phyloP scores from a whole-genome alignment of 2,888 invertebrate genomes.

The Pyrocoelia pectoralis region DNA sequence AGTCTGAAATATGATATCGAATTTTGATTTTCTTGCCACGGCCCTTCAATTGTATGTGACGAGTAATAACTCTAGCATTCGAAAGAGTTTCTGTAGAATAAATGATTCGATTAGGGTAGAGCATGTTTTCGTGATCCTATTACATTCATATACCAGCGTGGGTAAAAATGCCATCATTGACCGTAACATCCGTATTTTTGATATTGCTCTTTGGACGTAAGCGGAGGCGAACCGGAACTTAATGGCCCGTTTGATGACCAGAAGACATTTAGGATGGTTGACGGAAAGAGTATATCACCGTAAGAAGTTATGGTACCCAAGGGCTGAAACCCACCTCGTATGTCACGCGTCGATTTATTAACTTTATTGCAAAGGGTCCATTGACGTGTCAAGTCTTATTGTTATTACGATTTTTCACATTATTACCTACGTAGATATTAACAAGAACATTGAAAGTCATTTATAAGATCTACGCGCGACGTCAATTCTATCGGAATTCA shows the following conservation, averaged over 20 bases:
- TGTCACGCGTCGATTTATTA: slow-evolving; percentile 56
- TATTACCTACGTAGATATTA: slow-evolving; percentile 39
- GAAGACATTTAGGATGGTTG: slow-evolving; percentile 59
- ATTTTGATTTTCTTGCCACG: slow-evolving; percentile 24
- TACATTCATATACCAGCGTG: slow-evolving; percentile 28
- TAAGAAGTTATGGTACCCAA: slow-evolving; percentile 58
- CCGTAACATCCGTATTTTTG: slow-evolving; percentile 32
- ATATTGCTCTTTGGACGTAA: slow-evolving; percentile 36
- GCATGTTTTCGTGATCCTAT: slow-evolving; percentile 29
- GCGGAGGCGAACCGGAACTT: slow-evolving; percentile 49
- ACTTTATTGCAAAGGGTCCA: slow-evolving; percentile 55
- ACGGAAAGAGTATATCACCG: slow-evolving; percentile 60
- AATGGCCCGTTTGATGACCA: slow-evolving; percentile 55
- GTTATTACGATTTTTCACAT: slow-evolving; percentile 51
- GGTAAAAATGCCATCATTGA: slow-evolving; percentile 33
- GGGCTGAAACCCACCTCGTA: slow-evolving; percentile 58
- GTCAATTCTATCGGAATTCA: background rate
- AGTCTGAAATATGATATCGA: slow-evolving; percentile 24
- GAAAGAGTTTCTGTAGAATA: slow-evolving; percentile 27
- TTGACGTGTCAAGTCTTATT: slow-evolving; percentile 59
- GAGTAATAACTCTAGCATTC: slow-evolving; percentile 27
- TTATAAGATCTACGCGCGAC: background rate
- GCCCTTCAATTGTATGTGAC: slow-evolving; percentile 28
- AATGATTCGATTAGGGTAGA: slow-evolving; percentile 29
- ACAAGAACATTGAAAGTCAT: background rate